Percentiles rank a stretch among this genome's conserved stretches.
phyloP scores from a whole-genome alignment of 2,888 invertebrate genomes.

The Disparrhopalites patrizii region DNA sequence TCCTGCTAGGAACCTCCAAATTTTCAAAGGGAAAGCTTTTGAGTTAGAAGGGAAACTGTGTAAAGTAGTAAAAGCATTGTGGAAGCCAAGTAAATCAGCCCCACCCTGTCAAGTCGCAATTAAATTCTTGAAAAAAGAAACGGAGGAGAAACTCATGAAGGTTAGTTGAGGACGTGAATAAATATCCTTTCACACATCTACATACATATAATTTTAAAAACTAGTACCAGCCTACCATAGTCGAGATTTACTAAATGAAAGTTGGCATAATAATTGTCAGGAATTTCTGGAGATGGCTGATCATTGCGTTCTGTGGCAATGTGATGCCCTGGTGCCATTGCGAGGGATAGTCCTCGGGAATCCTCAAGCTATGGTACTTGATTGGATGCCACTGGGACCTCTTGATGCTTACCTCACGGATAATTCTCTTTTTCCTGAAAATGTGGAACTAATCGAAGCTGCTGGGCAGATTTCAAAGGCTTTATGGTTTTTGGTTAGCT shows the following conservation, averaged over 20 bases:
- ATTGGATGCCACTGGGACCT: constrained; percentile 72
- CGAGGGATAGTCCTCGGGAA: constrained; percentile 67
- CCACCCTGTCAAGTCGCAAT: constrained; percentile 75
- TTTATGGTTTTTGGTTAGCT: constrained; percentile 73
- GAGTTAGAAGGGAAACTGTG: constrained; percentile 55
- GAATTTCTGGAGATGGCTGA: constrained; percentile 69
- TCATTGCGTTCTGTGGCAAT: constrained; percentile 73
- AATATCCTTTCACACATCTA: neutral
- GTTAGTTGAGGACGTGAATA: constrained; percentile 52
- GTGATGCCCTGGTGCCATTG: constrained; percentile 69
- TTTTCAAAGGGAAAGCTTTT: constrained; percentile 61
- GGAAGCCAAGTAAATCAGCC: constrained; percentile 67
- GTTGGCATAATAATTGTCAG: constrained; percentile 45
- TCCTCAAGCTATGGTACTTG: constrained; percentile 75
- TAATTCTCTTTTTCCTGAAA: constrained; percentile 48
- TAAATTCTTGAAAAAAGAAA: constrained; percentile 69
- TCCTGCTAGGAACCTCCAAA: constrained; percentile 64
- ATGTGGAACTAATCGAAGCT: constrained; percentile 73
- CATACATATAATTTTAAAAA: neutral
- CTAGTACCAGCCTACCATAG: neutral
- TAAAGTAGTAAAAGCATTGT: constrained; percentile 68
- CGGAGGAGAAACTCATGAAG: constrained; percentile 60
- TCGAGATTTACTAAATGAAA: neutral
- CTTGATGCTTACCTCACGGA: constrained; percentile 63
- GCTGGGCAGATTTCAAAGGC: constrained; percentile 76